Percentiles rank a stretch among this genome's conserved stretches.
These are phyloP conservation scores for Venustoraphidia nigricollis DNA, from an alignment of 2,888 invertebrate species.

Conservation along the genomic window DNA sequence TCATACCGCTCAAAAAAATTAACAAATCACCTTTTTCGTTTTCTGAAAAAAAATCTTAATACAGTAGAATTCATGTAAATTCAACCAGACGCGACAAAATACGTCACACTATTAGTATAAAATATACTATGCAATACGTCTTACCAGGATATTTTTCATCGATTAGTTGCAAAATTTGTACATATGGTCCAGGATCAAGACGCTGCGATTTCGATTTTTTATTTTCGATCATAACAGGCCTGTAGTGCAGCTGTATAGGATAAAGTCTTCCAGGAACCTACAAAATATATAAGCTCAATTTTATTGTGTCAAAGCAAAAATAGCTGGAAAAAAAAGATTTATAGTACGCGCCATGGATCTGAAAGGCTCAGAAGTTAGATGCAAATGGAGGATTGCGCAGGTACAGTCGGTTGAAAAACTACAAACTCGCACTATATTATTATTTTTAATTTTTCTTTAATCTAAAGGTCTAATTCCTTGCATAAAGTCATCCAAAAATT, in stretches of 20 bases:
- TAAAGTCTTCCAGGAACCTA: slow-evolving; percentile 88
- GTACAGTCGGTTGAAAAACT: too few relatives aligned
- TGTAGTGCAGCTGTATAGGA: slow-evolving; percentile 81
- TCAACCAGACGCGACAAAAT: too few relatives aligned
- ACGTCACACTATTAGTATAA: too few relatives aligned
- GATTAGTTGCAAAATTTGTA: slow-evolving; percentile 82
- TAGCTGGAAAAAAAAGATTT: slow-evolving; percentile 11
- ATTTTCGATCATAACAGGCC: slow-evolving; percentile 49
- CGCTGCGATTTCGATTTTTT: slow-evolving; percentile 46
- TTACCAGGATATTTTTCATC: slow-evolving; percentile 73
- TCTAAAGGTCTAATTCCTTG: too few relatives aligned
- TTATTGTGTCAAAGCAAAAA: neutral
- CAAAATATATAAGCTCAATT: slow-evolving; percentile 5
- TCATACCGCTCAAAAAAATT: slow-evolving; percentile 88
- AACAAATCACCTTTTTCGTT: slow-evolving; percentile 85
- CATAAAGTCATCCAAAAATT: too few relatives aligned
- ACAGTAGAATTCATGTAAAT: neutral
- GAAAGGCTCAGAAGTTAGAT: too few relatives aligned
- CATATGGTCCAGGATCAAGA: slow-evolving; percentile 85
- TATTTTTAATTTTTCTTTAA: too few relatives aligned
- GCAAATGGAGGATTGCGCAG: too few relatives aligned
- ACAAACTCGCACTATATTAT: too few relatives aligned
- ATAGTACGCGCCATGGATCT: too few relatives aligned
- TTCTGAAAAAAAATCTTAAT: slow-evolving; percentile 25
- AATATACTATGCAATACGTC: slow-evolving; percentile 11